Evolutionary conservation across 2,113 vertebrate species (phyloP).

Genomic region (Butastur rufipennis): DNA sequence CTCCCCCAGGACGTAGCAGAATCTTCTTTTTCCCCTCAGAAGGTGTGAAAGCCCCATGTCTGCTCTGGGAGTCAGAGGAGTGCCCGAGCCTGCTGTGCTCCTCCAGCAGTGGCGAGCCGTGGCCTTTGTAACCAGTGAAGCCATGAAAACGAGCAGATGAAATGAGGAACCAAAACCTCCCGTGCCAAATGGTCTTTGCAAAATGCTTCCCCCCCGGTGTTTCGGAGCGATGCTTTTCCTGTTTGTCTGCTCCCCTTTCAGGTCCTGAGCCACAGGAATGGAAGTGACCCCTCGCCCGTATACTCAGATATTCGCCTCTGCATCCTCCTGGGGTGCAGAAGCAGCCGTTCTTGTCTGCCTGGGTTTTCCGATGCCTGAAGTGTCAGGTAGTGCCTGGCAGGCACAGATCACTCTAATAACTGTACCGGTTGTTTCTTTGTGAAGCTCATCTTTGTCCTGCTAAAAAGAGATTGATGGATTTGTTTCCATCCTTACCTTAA

Average conservation of each 20-base stretch:
- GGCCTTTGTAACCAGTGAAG: background rate
- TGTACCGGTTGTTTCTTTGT: background rate
- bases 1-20: background rate
- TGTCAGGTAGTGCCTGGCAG: background rate
- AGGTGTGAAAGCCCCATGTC: background rate
- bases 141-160: background rate
- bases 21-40: background rate
- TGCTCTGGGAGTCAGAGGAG: background rate
- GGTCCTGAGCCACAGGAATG: background rate
- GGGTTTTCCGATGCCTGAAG: background rate
- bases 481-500: background rate
- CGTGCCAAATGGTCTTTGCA: background rate
- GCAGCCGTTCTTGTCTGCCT: background rate
- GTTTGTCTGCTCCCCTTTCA: background rate
- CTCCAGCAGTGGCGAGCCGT: background rate
- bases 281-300: fast-evolving
- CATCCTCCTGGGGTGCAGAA: background rate
- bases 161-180: background rate
- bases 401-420: background rate
- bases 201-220: background rate
- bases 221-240: background rate
- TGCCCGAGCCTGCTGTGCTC: background rate
- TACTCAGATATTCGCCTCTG: background rate
- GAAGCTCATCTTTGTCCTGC: background rate
- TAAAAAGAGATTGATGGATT: background rate